Evolutionary conservation across 1,140 invertebrate species (phyloP).

Genomic region (Aphelinus atriplicis): DNA sequence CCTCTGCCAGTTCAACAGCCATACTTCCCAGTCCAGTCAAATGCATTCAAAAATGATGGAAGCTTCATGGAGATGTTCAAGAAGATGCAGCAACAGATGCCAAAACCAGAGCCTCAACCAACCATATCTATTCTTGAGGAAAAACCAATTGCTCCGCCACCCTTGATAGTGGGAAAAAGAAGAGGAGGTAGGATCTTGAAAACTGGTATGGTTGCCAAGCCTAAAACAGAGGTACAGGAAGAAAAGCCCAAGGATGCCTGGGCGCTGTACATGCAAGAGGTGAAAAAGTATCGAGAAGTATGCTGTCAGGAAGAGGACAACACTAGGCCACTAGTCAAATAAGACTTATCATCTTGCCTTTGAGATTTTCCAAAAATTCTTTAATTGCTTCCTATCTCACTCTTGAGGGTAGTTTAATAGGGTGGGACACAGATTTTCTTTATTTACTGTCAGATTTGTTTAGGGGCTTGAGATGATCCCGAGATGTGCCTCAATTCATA

Average conservation of each 20-base stretch:
- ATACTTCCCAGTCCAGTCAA: conserved; percentile 59
- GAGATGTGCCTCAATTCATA: background rate
- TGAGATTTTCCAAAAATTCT: background rate
- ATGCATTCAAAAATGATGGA: conserved; percentile 84
- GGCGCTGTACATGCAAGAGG: conserved; percentile 92
- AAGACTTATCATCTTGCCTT: conserved; percentile 46
- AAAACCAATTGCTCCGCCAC: conserved; percentile 66
- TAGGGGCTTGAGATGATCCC: conserved; percentile 14
- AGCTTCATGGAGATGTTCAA: conserved; percentile 91
- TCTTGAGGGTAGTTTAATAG: background rate
- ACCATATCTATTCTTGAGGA: conserved; percentile 59
- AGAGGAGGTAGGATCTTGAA: conserved; percentile 86
- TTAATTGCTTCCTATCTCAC: background rate
- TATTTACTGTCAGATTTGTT: conserved; percentile 10
- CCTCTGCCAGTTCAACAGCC: conserved; percentile 34
- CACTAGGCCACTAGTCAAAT: conserved; percentile 91
- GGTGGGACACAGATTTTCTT: conserved; percentile 3
- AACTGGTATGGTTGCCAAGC: conserved; percentile 89
- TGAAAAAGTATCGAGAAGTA: conserved; percentile 89
- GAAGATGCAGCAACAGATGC: conserved; percentile 79
- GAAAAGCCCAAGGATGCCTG: conserved; percentile 86
- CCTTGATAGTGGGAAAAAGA: conserved; percentile 82
- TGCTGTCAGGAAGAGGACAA: conserved; percentile 92
- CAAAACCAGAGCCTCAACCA: conserved; percentile 55
- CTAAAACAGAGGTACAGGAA: conserved; percentile 73